Evolutionary conservation across 2,888 invertebrate species (phyloP), one percentile per base, ranked within the genome.

Genomic region (Eupithecia subfuscata): DNA sequence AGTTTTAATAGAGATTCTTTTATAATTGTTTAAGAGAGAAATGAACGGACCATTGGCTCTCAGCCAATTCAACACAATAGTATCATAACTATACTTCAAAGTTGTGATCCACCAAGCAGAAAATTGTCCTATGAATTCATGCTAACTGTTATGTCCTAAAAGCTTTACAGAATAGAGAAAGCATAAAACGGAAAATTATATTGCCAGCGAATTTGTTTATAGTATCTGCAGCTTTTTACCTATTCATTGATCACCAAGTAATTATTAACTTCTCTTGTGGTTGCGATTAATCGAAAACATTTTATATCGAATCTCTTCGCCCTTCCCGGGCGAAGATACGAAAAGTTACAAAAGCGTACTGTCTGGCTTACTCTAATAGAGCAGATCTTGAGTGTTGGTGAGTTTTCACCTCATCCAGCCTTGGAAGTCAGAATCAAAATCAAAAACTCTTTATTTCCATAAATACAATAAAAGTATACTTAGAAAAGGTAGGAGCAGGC

Each of bases 21-120:
- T 76, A 80, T 78, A 83, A 86, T 84, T 81, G 83, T 78, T 81
- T 80, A 69, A 78, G 79, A 75, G 81, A 78, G 77, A 78, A 81
- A 78, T 80, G 82, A 78, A 78, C 80, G 82, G 78, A 79, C 79
- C 78, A 78, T 85, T 87, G 87, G 86, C 87, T 78, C 67, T 74
- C 67, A 74, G 84, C 86, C 87, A 87, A 84, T 75, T 81, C 79
- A 52, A 64, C 69, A 75, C 75, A 75, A 76, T 80, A 69, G 70
- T 78, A 76, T 78, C 76, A 73, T 78, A 70, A 75, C 71, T 75
- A 70, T 75, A 60, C 73, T 77, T 75, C 75, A 69, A 71, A 72
- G 75, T 79, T 75, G 73, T 45, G 56, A 74, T 72, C 52, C 67
- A 18, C 71, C 69, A 67, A 69, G 37, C 75, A 72, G 60, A 69